Percentiles rank a stretch among this genome's conserved stretches.
Conservation (phyloP, 1,140 invertebrate species). For the Anagrus nilaparvatae region DNA sequence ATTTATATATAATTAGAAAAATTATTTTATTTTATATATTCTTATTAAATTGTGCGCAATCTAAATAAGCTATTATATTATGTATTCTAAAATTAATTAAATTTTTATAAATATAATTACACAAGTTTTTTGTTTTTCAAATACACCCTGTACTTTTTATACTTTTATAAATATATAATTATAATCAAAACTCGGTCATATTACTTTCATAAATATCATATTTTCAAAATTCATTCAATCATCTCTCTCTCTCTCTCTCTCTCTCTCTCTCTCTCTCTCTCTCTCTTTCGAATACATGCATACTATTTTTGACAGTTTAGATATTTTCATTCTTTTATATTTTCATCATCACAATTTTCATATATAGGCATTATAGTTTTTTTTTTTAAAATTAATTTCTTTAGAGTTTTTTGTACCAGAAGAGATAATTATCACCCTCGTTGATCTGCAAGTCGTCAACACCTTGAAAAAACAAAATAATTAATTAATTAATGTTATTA, state of each 20-base stretch:
- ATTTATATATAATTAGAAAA: no score
- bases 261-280: slow-evolving; percentile 1
- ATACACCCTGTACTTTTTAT: no score
- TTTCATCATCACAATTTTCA: slow-evolving; percentile 11
- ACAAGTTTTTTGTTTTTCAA: no score
- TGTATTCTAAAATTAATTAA: no score
- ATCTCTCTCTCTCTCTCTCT: not conserved
- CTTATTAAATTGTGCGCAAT: no score
- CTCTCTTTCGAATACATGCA: not conserved
- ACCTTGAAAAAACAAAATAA: slow-evolving; percentile 44
- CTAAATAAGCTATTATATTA: no score
- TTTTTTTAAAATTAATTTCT: slow-evolving; percentile 16
- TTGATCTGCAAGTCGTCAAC: slow-evolving; percentile 73
- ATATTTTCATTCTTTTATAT: not conserved
- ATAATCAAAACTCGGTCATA: no score
- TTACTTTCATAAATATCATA: no score
- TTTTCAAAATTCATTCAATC: no score
- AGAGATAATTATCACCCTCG: slow-evolving; percentile 74
- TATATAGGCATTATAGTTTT: slow-evolving; percentile 10
- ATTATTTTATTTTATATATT: no score
- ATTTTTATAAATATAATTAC: no score
- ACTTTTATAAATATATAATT: no score
- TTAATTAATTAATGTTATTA: slow-evolving; percentile 2
- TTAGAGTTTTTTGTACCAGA: slow-evolving; percentile 88
- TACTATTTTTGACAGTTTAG: not conserved